These are phyloP conservation scores for Premnoplex brunnescens DNA, from an alignment of 2,797 vertebrate species.

Conservation along the genomic window DNA sequence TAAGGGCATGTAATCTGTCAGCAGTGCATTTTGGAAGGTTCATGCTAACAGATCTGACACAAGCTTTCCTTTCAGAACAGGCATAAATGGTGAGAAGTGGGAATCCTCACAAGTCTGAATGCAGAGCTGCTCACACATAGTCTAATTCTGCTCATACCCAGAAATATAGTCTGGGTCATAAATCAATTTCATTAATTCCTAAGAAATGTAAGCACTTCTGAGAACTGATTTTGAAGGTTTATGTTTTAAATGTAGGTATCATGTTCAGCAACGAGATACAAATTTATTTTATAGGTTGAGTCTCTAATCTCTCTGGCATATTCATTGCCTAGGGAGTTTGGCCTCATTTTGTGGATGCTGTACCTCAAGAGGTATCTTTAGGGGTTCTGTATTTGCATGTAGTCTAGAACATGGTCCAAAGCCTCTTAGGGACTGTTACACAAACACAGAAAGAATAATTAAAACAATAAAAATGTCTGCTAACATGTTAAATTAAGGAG, in stretches of 20 bases:
- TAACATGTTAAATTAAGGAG: conserved; percentile 18
- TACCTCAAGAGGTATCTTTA: not conserved
- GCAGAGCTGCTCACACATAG: not conserved
- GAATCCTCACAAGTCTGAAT: not conserved
- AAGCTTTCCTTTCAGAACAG: not conserved
- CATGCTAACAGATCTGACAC: not conserved
- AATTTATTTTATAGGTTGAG: not conserved
- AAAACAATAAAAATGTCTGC: conserved; percentile 18
- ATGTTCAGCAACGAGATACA: not conserved
- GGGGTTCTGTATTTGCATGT: not conserved
- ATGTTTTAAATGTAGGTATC: not conserved
- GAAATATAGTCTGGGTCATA: not conserved
- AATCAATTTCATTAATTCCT: not conserved
- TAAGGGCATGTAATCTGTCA: not conserved
- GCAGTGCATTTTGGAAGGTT: not conserved
- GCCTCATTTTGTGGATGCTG: not conserved
- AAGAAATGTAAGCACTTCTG: not conserved
- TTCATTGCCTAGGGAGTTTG: not conserved
- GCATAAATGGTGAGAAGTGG: not conserved
- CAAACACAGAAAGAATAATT: not conserved
- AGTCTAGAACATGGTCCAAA: not conserved
- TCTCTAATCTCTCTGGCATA: not conserved
- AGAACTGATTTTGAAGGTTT: not conserved
- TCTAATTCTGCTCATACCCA: not conserved
- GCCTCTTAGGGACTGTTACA: not conserved